A percentile compares a stretch with the other conserved stretches of the same genome.
Conservation (phyloP, 30 jellyfish, hydroid and myxozoan genomes). For the Chrysaora quinquecirrha region DNA sequence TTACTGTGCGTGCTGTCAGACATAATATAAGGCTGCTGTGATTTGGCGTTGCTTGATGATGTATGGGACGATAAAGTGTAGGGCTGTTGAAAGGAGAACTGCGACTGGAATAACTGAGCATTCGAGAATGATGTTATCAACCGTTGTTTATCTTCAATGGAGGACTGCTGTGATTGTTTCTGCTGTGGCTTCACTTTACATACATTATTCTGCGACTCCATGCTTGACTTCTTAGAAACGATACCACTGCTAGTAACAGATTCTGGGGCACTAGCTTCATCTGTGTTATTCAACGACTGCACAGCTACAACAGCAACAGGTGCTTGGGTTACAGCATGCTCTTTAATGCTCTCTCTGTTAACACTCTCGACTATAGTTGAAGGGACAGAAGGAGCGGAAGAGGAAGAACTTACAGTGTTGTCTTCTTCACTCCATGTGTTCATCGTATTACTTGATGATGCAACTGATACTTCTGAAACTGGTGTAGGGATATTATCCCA, state of each 20-base stretch:
- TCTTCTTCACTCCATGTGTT: conserved; percentile 68
- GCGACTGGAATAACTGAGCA: conserved; percentile 56
- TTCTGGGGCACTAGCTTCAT: conserved; percentile 37
- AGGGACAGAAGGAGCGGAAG: too few species aligned
- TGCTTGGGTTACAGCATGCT: conserved; percentile 32
- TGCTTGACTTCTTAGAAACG: conserved; percentile 39
- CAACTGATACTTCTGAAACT: conserved; percentile 56
- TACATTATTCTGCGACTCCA: conserved; percentile 78
- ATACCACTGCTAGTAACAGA: conserved; percentile 13
- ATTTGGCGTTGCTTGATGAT: conserved; percentile 18
- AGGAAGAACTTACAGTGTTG: conserved; percentile 23
- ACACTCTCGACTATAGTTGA: conserved; percentile 28
- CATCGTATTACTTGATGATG: conserved; percentile 19
- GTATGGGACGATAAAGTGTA: conserved; percentile 55
- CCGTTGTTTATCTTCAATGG: conserved; percentile 46
- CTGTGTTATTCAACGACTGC: conserved; percentile 25
- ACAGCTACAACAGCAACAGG: conserved; percentile 74
- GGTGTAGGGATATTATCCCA: conserved; percentile 81
- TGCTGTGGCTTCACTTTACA: conserved; percentile 98
- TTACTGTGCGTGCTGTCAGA: conserved; percentile 36
- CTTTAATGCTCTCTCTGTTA: conserved; percentile 33
- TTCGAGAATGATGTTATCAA: conserved; percentile 38
- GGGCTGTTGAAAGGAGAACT: conserved; percentile 44
- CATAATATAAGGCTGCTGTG: conserved; percentile 42
- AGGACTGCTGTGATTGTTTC: conserved; percentile 62